Conservation (phyloP, 53 echinoderm and acorn worm species). For the Holothuria leucospilota region DNA sequence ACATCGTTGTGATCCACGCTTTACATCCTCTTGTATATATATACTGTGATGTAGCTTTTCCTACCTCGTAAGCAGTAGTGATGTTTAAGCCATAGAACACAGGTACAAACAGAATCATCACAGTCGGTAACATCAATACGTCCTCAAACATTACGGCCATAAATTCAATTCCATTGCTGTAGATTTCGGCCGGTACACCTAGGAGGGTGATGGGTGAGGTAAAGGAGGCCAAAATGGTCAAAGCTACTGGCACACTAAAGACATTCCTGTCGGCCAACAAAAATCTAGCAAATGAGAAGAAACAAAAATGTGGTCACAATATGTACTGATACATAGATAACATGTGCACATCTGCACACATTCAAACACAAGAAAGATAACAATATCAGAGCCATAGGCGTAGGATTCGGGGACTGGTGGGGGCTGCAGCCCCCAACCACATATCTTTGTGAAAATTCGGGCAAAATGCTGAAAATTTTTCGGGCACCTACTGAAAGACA, state of each 20-base stretch:
- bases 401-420: too few species aligned
- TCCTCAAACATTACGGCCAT: neutral
- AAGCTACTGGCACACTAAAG: neutral
- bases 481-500: too few species aligned
- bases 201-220: neutral
- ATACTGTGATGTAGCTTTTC: too few species aligned
- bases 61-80: slow-evolving; percentile 8
- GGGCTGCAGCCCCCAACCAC: too few species aligned
- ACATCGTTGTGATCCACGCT: too few species aligned
- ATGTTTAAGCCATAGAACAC: neutral
- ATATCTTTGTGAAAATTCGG: too few species aligned
- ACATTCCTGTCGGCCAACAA: neutral
- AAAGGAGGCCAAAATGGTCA: neutral
- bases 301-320: neutral
- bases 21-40: too few species aligned
- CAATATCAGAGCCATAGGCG: too few species aligned
- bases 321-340: too few species aligned
- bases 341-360: too few species aligned
- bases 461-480: too few species aligned
- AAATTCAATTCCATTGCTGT: neutral
- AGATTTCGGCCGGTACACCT: neutral
- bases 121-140: neutral
- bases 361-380: too few species aligned
- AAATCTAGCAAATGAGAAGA: neutral
- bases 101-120: neutral